These are phyloP conservation scores for Triops cancriformis DNA, from an alignment of 1,140 invertebrate species.

Conservation along the genomic window DNA sequence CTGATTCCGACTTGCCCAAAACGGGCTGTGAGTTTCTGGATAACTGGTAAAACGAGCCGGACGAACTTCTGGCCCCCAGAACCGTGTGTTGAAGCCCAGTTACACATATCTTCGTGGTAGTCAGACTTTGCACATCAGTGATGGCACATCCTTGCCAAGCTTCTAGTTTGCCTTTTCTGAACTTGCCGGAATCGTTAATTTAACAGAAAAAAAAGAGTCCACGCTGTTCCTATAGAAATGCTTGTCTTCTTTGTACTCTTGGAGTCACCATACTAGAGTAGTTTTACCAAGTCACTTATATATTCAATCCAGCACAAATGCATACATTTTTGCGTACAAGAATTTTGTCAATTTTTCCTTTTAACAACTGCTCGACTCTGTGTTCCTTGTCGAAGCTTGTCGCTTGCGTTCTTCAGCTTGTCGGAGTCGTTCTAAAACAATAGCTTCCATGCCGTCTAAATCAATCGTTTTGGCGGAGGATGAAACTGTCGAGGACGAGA, in stretches of 20 bases:
- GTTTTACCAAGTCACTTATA: not conserved
- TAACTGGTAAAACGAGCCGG: slow-evolving; percentile 48
- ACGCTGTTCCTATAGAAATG: not conserved
- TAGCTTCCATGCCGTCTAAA: slow-evolving; percentile 59
- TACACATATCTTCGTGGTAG: not conserved
- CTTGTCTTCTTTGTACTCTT: not conserved
- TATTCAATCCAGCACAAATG: not conserved
- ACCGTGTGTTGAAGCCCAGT: no score
- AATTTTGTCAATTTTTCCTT: not conserved
- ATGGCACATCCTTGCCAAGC: not conserved
- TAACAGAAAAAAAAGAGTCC: not conserved
- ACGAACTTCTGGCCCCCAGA: no score
- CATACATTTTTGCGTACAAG: not conserved
- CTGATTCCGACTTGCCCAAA: slow-evolving; percentile 49
- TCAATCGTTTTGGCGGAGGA: not conserved
- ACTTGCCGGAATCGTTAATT: not conserved
- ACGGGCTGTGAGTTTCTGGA: slow-evolving; percentile 65
- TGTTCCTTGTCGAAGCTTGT: not conserved
- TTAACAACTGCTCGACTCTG: not conserved
- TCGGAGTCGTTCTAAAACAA: slow-evolving; percentile 64
- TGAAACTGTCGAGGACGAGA: not conserved
- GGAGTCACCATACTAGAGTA: not conserved
- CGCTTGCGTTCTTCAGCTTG: slow-evolving; percentile 69
- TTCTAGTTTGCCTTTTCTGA: not conserved
- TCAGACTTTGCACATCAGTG: not conserved